Evolutionary conservation across 2,797 vertebrate genomes (phyloP), one percentile per base, ranked within the genome.

Genomic region (Alauda arvensis): DNA sequence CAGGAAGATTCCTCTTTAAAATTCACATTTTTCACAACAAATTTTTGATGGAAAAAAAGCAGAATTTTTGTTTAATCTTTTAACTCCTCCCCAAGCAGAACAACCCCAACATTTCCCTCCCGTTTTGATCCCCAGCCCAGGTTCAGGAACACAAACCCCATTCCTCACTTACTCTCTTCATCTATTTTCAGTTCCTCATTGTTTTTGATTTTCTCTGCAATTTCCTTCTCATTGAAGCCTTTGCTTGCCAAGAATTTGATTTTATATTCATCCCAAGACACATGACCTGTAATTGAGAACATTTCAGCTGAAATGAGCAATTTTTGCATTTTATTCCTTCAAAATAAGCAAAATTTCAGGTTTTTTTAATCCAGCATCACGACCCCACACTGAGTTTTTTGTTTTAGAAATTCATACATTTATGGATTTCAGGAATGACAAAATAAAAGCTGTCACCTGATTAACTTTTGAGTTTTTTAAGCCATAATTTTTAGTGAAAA

Each of bases 191-290:
- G 69, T 63, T 99, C 99, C 89, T 99, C 98, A 0, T 98, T 98
- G 55, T 98, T 98, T 94, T 95, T 98, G 5, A 99, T 97, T 93
- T 98, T 99, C 63, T 98, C 98, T 1, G 97, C 97, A 2, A 99
- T 91, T 48, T 99, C 98, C 53, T 97, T 98, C 46, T 99, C 98
- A 1, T 97, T 96, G 85, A 99, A 98, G 39, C 99, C 99, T 96
- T 99, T 99, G 96, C 99, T 99, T 28, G 97, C 98, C 94, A 99
- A 90, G 90, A 99, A 99, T 90, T 99, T 99, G 2, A 99, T 94
- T 71, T 97, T 98, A 83, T 99, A 99, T 82, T 99, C 98, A 5
- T 99, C 98, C 99, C 99, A 99, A 0, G 98, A 98, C 75, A 99
- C 99, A 0, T 93, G 97, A 75, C 98, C 99, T 99, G 45, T 0